A percentile compares a stretch with the other conserved stretches of the same genome.
These are phyloP conservation scores for Pogonophryne albipinna DNA, from an alignment of 2,797 vertebrate species.

Conservation along the genomic window DNA sequence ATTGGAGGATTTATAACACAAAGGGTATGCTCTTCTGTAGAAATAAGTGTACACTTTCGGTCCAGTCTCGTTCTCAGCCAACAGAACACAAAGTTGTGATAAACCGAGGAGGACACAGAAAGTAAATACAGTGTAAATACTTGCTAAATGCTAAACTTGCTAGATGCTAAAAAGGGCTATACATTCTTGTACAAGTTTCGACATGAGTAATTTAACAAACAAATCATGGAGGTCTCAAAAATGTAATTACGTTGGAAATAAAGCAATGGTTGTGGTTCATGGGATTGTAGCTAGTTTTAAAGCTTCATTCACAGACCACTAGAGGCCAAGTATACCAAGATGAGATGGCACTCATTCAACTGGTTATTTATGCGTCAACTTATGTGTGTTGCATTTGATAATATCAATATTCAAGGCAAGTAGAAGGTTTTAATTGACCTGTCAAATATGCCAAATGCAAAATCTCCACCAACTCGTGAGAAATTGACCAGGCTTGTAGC, in stretches of 20 bases:
- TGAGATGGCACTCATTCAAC: neutral
- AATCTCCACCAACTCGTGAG: neutral
- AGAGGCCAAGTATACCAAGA: neutral
- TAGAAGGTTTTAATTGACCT: neutral
- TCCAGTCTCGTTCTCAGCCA: neutral
- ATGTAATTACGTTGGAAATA: neutral
- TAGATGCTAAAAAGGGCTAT: neutral
- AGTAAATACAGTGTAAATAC: conserved; percentile 2
- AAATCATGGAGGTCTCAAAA: neutral
- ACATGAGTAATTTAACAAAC: neutral
- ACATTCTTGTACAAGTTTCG: neutral
- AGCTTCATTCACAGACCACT: neutral
- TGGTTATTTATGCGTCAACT: neutral
- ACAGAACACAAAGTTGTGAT: neutral
- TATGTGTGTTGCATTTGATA: neutral
- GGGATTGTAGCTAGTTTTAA: neutral
- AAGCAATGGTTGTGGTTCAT: neutral
- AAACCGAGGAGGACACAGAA: neutral
- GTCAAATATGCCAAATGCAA: neutral
- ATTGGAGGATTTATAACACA: conserved; percentile 10
- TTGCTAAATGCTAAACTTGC: neutral
- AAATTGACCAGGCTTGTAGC: neutral
- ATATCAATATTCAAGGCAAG: neutral
- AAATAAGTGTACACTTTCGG: conserved; percentile 6
- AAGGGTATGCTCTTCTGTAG: conserved; percentile 1